Evolutionary conservation across 2,797 vertebrate genomes (phyloP).

Genomic region (Ptychadena robeensis): DNA sequence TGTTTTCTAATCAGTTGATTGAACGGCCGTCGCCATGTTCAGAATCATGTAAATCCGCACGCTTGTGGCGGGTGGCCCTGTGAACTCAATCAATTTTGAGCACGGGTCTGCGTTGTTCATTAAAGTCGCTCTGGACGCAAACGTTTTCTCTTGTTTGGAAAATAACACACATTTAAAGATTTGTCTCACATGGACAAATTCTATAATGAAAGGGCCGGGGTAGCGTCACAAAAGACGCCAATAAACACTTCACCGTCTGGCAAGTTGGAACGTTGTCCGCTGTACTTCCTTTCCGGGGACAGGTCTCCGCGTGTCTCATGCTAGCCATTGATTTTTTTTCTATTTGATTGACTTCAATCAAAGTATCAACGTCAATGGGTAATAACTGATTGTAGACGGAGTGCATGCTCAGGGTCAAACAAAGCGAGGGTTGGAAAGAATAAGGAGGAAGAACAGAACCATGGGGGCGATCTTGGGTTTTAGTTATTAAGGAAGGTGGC

Average conservation of each 20-base stretch:
- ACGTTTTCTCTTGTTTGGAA: conserved; percentile 29
- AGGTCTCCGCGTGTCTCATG: no score
- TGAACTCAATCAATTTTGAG: conserved; percentile 35
- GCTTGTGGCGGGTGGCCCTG: conserved; percentile 10
- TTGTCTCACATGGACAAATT: conserved; percentile 41
- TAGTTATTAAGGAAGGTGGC: no score
- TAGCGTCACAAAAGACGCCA: conserved; percentile 5
- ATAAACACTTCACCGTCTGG: conserved; percentile 35
- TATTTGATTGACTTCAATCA: no score
- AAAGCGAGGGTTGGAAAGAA: no score
- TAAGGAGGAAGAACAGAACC: no score
- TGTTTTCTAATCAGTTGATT: conserved; percentile 26
- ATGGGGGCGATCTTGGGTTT: no score
- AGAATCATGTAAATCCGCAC: not conserved
- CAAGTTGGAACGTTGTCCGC: not conserved
- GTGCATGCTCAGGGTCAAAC: no score
- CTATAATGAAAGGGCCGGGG: conserved; percentile 38
- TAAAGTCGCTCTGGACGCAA: conserved; percentile 29
- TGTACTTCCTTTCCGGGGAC: not conserved
- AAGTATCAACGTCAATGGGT: no score
- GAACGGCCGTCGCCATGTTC: not conserved
- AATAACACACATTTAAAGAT: conserved; percentile 23
- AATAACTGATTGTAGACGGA: no score
- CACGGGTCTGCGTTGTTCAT: conserved; percentile 27
- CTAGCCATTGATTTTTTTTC: no score